Evolutionary conservation across 2,797 vertebrate genomes (phyloP).

Genomic region (Leptodactylus fallax): DNA sequence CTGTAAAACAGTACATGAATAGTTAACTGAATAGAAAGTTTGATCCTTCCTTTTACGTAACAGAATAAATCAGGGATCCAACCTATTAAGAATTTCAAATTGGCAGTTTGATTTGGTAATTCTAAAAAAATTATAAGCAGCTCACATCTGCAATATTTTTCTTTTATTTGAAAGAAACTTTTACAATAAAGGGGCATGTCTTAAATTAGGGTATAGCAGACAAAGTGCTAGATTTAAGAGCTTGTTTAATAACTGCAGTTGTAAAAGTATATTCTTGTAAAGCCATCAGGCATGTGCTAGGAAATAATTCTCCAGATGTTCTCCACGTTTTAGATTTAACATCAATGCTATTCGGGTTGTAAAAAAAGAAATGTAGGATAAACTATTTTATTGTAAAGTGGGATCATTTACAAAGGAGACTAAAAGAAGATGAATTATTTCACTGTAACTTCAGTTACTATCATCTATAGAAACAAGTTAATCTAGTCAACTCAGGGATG

Average conservation of each 20-base stretch:
- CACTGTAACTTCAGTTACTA: neutral
- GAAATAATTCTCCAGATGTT: slow-evolving; percentile 59
- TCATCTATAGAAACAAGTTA: neutral
- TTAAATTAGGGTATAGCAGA: slow-evolving; percentile 47
- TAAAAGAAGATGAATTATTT: slow-evolving; percentile 10
- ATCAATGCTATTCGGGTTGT: slow-evolving; percentile 30
- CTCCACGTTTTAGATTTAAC: slow-evolving; percentile 36
- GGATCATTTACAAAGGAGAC: slow-evolving; percentile 20
- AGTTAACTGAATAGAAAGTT: neutral
- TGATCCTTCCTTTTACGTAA: neutral
- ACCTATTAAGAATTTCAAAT: neutral
- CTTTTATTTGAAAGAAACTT: slow-evolving; percentile 30
- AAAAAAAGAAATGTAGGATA: slow-evolving; percentile 37
- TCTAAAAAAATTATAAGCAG: slow-evolving; percentile 2
- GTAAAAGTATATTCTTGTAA: slow-evolving; percentile 54
- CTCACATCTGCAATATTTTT: slow-evolving; percentile 27
- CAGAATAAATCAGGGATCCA: neutral
- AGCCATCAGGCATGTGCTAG: slow-evolving; percentile 35
- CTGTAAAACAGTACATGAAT: too few species aligned
- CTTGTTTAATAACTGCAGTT: slow-evolving; percentile 53
- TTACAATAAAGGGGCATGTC: slow-evolving; percentile 42
- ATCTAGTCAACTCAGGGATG: neutral
- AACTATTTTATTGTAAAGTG: slow-evolving; percentile 43
- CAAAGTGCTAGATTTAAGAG: slow-evolving; percentile 56
- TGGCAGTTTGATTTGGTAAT: neutral